Percentiles rank a stretch among this genome's conserved stretches.
Evolutionary conservation across 2,888 invertebrate species (phyloP).

Genomic region (Mythimna albipuncta): DNA sequence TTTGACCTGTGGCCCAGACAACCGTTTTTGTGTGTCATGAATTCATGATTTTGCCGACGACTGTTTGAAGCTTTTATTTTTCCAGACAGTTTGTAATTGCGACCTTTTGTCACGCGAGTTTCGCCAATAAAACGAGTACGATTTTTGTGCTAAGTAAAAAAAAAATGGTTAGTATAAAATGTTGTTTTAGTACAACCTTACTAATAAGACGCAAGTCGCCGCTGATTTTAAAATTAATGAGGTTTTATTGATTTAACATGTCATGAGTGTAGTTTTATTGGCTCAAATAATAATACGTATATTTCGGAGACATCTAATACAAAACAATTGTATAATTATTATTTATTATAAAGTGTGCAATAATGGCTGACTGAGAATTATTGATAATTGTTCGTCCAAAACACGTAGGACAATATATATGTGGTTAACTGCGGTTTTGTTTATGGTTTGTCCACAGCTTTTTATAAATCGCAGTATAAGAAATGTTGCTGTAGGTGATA

Average conservation of each 20-base stretch:
- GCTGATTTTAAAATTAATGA: slow-evolving; percentile 48
- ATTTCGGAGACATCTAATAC: background rate
- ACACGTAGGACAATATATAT: background rate
- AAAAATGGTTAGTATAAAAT: background rate
- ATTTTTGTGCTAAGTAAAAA: background rate
- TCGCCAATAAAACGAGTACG: slow-evolving; percentile 1
- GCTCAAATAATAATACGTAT: slow-evolving; percentile 26
- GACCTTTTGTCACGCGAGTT: slow-evolving; percentile 35
- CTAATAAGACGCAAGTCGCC: background rate
- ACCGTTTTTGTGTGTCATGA: background rate
- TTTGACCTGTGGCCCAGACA: background rate
- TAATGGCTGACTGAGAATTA: background rate
- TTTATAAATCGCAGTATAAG: background rate
- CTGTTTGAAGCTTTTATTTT: slow-evolving; percentile 31
- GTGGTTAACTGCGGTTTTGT: slow-evolving; percentile 28
- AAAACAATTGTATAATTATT: background rate
- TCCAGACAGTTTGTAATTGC: slow-evolving; percentile 5
- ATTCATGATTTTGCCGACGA: slow-evolving; percentile 13
- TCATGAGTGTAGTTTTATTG: slow-evolving; percentile 62
- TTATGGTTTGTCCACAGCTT: slow-evolving; percentile 32
- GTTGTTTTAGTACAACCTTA: background rate
- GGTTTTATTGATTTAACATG: slow-evolving; percentile 51
- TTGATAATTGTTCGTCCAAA: background rate
- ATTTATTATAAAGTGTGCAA: slow-evolving; percentile 1
- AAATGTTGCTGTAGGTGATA: background rate